Evolutionary conservation across 2,888 invertebrate species (phyloP).

Genomic region (Willowsia nigromaculata): DNA sequence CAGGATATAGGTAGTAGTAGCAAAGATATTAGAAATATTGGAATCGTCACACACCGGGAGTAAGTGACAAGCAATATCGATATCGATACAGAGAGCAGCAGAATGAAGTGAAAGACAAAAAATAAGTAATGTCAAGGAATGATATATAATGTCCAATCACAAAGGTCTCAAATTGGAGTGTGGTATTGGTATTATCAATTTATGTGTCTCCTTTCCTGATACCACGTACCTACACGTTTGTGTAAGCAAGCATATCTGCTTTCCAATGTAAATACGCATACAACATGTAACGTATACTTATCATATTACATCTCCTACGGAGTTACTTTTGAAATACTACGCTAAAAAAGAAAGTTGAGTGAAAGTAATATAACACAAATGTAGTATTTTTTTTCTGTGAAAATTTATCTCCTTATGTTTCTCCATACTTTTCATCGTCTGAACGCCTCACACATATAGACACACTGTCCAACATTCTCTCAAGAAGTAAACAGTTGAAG

Average conservation of each 20-base stretch:
- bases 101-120: slow-evolving; percentile 9
- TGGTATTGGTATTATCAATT: slow-evolving; percentile 23
- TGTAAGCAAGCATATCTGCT: no score
- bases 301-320: slow-evolving; percentile 18
- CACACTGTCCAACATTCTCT: background rate
- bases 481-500: slow-evolving; percentile 36
- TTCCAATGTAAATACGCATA: no score
- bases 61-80: slow-evolving; percentile 59
- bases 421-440: background rate
- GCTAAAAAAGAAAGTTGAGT: background rate
- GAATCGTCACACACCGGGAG: slow-evolving; percentile 59
- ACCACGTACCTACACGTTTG: no score
- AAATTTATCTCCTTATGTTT: background rate
- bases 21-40: slow-evolving; percentile 55
- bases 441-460: background rate
- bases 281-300: background rate
- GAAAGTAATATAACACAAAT: background rate
- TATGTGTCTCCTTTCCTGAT: no score
- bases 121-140: slow-evolving; percentile 45
- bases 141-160: slow-evolving; percentile 72
- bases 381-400: background rate
- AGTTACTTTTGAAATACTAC: background rate
- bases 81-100: background rate
- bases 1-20: no score
- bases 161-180: slow-evolving; percentile 67